A percentile compares a stretch with the other conserved stretches of the same genome.
phyloP scores from a whole-genome alignment of 2,888 invertebrate genomes.

The Perizoma flavofasciatum region DNA sequence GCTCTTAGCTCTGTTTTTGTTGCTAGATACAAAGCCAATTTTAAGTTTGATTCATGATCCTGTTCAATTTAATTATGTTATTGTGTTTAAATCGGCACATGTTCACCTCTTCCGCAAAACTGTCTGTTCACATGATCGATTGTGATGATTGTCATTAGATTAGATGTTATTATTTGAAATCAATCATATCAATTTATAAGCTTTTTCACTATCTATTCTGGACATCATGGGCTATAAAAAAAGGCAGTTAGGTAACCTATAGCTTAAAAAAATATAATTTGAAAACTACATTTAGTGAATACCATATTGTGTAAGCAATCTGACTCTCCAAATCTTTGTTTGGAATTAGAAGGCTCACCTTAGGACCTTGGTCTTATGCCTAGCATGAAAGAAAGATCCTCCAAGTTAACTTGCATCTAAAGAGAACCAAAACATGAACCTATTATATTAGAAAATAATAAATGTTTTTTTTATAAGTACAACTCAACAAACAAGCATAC shows the following conservation, averaged over 20 bases:
- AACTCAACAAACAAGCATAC: too few species aligned
- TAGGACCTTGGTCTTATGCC: too few species aligned
- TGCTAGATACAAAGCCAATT: conserved; percentile 1
- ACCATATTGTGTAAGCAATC: too few species aligned
- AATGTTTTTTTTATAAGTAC: too few species aligned
- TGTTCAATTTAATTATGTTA: conserved; percentile 14
- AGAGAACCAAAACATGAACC: too few species aligned
- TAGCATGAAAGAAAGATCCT: too few species aligned
- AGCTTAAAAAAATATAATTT: background rate
- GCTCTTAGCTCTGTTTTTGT: background rate
- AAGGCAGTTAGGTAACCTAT: too few species aligned
- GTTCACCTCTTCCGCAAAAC: conserved; percentile 56
- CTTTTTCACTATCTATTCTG: conserved; percentile 3
- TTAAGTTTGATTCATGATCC: conserved; percentile 22
- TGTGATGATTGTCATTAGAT: conserved; percentile 30
- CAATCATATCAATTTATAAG: conserved; percentile 6
- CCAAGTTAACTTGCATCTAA: too few species aligned
- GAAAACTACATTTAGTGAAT: too few species aligned
- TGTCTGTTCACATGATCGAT: conserved; percentile 66
- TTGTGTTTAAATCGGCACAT: conserved; percentile 48
- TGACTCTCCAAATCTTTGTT: too few species aligned
- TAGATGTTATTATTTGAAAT: conserved; percentile 20
- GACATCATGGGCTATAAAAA: background rate
- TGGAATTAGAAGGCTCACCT: too few species aligned
- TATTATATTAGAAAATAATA: background rate